phyloP scores from a whole-genome alignment of 1,140 invertebrate species.

The Vollenhovia emeryi region DNA sequence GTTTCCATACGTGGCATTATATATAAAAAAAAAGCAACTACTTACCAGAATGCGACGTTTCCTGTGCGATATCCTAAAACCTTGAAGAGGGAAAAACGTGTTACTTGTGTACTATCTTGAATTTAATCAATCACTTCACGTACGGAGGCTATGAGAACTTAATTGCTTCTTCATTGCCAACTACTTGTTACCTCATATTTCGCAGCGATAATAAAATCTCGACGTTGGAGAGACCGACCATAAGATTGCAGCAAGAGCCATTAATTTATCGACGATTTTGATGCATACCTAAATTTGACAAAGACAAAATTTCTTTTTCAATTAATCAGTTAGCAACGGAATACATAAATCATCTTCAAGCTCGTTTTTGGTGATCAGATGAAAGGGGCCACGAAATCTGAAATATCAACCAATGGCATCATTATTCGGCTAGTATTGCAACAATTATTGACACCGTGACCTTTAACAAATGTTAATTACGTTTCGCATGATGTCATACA shows the following conservation, averaged over 20 bases:
- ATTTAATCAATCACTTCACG: neutral
- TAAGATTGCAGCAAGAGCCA: neutral
- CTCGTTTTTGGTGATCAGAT: neutral
- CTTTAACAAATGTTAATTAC: neutral
- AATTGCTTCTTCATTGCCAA: conserved; percentile 20
- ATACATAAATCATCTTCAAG: neutral
- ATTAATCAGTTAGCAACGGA: neutral
- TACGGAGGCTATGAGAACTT: neutral
- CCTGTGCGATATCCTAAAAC: neutral
- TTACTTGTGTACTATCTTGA: neutral
- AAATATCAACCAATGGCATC: neutral
- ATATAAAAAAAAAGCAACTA: neutral
- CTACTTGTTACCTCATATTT: neutral
- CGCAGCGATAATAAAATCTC: neutral
- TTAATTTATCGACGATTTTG: neutral
- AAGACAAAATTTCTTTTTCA: neutral
- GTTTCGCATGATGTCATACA: neutral
- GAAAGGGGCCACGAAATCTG: neutral
- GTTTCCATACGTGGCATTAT: neutral
- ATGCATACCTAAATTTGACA: neutral
- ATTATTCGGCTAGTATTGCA: neutral
- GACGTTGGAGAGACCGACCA: neutral
- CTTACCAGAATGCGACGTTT: neutral
- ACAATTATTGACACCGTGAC: neutral
- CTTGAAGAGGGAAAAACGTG: neutral